Conservation (phyloP, 2,888 invertebrate genomes). For the Xestia sexstrigata region DNA sequence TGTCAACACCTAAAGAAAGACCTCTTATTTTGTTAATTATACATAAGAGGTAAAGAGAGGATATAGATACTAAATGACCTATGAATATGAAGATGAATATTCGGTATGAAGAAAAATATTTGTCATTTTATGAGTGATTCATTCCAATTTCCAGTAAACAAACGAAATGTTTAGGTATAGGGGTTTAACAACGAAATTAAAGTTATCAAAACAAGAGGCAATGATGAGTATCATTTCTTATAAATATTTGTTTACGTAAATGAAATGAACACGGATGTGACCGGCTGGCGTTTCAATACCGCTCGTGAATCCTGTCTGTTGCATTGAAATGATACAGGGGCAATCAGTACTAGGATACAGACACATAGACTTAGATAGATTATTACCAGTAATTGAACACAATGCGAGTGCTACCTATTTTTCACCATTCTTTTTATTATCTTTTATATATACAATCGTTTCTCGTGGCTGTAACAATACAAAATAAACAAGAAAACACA, state of each 20-base stretch:
- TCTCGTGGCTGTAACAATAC: slow-evolving; percentile 92
- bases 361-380: slow-evolving; percentile 3
- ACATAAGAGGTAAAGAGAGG: background rate
- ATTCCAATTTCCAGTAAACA: slow-evolving; percentile 34
- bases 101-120: slow-evolving; percentile 12
- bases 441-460: slow-evolving; percentile 85
- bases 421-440: slow-evolving; percentile 70
- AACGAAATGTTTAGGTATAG: background rate
- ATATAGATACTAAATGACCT: background rate
- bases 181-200: slow-evolving; percentile 38
- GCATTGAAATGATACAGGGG: slow-evolving; percentile 58
- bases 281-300: slow-evolving; percentile 67
- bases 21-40: slow-evolving; percentile 17
- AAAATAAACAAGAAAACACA: slow-evolving; percentile 92
- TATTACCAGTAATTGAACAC: slow-evolving; percentile 16
- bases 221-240: slow-evolving; percentile 38
- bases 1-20: slow-evolving; percentile 11
- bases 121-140: slow-evolving; percentile 17
- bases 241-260: slow-evolving; percentile 69
- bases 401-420: slow-evolving; percentile 24
- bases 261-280: slow-evolving; percentile 69
- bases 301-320: slow-evolving; percentile 63
- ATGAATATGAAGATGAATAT: background rate
- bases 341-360: slow-evolving; percentile 19
- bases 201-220: slow-evolving; percentile 29